Evolutionary conservation across 2,113 vertebrate genomes (phyloP).

Genomic region (Aplodontia rufa): DNA sequence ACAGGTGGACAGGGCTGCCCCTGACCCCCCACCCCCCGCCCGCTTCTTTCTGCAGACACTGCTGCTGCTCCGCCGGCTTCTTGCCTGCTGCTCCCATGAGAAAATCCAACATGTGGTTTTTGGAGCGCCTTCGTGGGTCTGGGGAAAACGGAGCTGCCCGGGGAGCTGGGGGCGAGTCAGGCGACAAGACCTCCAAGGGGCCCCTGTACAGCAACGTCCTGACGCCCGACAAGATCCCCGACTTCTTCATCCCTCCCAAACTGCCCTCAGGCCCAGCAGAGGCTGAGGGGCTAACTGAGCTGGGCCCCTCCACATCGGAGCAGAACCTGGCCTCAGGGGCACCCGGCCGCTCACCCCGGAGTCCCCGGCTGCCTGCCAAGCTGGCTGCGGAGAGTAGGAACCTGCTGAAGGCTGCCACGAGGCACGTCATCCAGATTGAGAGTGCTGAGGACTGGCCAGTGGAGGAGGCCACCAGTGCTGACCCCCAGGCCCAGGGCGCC

Average conservation of each 20-base stretch:
- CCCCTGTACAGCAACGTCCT: slow-evolving; percentile 95
- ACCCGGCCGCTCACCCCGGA: slow-evolving; percentile 85
- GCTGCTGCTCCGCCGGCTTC: not conserved
- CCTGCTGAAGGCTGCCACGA: slow-evolving; percentile 89
- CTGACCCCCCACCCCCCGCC: not conserved
- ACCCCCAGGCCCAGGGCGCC: slow-evolving; percentile 93
- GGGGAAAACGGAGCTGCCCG: slow-evolving; percentile 89
- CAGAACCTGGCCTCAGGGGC: slow-evolving; percentile 81
- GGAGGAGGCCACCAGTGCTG: slow-evolving; percentile 86
- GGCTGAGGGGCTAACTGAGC: slow-evolving; percentile 78
- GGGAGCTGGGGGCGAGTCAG: slow-evolving; percentile 79
- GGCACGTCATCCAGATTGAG: slow-evolving; percentile 97
- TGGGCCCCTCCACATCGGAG: slow-evolving; percentile 87
- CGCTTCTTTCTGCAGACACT: not conserved
- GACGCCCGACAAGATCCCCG: slow-evolving; percentile 97
- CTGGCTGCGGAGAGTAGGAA: slow-evolving; percentile 89
- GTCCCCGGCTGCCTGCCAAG: slow-evolving; percentile 89
- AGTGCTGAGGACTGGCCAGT: slow-evolving; percentile 91
- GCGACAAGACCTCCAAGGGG: slow-evolving; percentile 82
- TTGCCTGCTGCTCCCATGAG: not conserved
- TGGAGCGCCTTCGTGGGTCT: slow-evolving; percentile 94
- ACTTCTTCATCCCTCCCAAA: slow-evolving; percentile 98
- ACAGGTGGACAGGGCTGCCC: not conserved
- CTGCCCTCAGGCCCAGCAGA: slow-evolving; percentile 88
- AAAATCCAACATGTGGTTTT: slow-evolving; percentile 91